Percentiles rank a stretch among this genome's conserved stretches.
These are phyloP conservation scores for Gobionotothen gibberifrons DNA, from an alignment of 2,797 vertebrate species.

Conservation along the genomic window DNA sequence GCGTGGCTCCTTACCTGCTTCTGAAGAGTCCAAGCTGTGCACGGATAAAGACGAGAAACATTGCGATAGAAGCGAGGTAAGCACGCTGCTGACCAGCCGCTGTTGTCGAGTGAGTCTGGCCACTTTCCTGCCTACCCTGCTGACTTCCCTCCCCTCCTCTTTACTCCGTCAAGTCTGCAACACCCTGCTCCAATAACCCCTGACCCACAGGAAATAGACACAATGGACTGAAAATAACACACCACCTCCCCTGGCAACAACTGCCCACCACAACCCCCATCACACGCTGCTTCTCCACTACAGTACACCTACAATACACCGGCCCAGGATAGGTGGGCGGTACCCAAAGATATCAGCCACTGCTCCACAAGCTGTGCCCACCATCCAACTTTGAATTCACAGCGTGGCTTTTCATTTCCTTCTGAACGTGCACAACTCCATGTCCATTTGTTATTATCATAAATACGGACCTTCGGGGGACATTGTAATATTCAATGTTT, in stretches of 20 bases:
- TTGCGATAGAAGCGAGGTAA: slow-evolving; percentile 35
- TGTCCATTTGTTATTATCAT: neutral
- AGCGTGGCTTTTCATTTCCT: slow-evolving; percentile 21
- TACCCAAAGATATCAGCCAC: slow-evolving; percentile 71
- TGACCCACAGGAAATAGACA: slow-evolving; percentile 97
- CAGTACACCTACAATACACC: slow-evolving; percentile 43
- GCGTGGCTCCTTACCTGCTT: slow-evolving; percentile 70
- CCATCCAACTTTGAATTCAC: slow-evolving; percentile 33
- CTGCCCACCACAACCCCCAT: slow-evolving; percentile 73
- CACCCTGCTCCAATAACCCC: slow-evolving; percentile 93
- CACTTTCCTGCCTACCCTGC: slow-evolving; percentile 85
- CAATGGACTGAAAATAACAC: slow-evolving; percentile 96
- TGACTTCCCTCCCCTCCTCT: slow-evolving; percentile 80
- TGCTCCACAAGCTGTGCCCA: slow-evolving; percentile 47
- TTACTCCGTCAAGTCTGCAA: slow-evolving; percentile 82
- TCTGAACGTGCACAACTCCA: slow-evolving; percentile 17
- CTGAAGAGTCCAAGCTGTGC: slow-evolving; percentile 62
- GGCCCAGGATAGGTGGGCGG: slow-evolving; percentile 57
- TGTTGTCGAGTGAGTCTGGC: slow-evolving; percentile 76
- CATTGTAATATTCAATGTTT: slow-evolving; percentile 22
- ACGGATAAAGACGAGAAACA: slow-evolving; percentile 18
- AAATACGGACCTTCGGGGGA: slow-evolving; percentile 10
- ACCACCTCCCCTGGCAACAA: slow-evolving; percentile 82
- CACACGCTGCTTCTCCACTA: slow-evolving; percentile 40
- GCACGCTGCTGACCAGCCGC: slow-evolving; percentile 72